phyloP scores from a whole-genome alignment of 2,888 invertebrate genomes.

The Eupithecia centaureata region DNA sequence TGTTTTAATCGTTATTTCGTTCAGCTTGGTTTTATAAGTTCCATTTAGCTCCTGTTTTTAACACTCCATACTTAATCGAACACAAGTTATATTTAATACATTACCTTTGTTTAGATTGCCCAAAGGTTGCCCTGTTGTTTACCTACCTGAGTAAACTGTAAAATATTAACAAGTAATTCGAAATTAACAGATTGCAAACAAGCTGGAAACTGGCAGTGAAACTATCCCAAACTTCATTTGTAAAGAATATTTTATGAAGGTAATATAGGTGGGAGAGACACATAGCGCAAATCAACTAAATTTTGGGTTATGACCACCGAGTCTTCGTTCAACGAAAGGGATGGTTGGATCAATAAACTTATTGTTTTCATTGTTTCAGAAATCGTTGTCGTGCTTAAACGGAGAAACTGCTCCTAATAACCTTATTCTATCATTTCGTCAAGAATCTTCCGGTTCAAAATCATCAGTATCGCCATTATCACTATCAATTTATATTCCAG shows the following conservation, averaged over 20 bases:
- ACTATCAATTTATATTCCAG: too few relatives aligned
- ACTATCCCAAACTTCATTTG: conserved; percentile 39
- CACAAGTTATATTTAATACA: not conserved
- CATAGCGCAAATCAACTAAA: conserved; percentile 13
- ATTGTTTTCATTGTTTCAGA: too few relatives aligned
- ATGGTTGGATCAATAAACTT: too few relatives aligned
- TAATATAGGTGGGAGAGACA: conserved; percentile 39
- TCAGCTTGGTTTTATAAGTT: not conserved
- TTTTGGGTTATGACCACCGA: not conserved
- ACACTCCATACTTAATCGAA: not conserved
- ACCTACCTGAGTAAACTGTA: conserved; percentile 10
- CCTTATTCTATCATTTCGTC: too few relatives aligned
- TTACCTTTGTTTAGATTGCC: not conserved
- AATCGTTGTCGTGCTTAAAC: too few relatives aligned
- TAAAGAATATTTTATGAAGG: conserved; percentile 48
- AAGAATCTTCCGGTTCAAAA: too few relatives aligned
- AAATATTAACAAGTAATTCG: conserved; percentile 26
- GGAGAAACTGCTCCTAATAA: too few relatives aligned
- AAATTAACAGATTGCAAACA: conserved; percentile 34
- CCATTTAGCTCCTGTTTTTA: not conserved
- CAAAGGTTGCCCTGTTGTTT: not conserved
- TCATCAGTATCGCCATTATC: too few relatives aligned
- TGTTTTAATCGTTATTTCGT: not conserved
- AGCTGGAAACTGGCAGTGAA: conserved; percentile 21
- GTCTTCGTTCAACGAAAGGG: too few relatives aligned